These are phyloP conservation scores for Arctia plantaginis DNA, from an alignment of 2,888 invertebrate species.

Conservation along the genomic window DNA sequence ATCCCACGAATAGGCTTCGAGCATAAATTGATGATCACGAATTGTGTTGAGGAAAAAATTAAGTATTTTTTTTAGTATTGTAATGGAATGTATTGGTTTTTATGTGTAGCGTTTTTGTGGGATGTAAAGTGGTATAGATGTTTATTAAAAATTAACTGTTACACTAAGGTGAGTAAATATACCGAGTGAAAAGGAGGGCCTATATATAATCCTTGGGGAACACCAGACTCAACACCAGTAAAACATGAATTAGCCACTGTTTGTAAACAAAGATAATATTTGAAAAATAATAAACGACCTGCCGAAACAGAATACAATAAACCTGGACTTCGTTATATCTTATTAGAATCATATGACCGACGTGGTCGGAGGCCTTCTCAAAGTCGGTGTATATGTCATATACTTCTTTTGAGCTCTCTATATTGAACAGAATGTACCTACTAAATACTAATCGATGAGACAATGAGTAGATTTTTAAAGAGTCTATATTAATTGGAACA, in stretches of 20 bases:
- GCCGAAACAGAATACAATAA: neutral
- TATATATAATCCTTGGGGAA: neutral
- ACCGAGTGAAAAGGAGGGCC: neutral
- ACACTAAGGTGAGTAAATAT: neutral
- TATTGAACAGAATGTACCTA: neutral
- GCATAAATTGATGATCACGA: slow-evolving; percentile 1
- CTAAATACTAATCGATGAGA: neutral
- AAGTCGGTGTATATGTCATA: neutral
- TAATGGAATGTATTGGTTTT: neutral
- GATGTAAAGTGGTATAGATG: neutral
- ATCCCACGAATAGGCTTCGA: neutral
- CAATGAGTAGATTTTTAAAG: neutral
- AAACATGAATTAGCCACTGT: neutral
- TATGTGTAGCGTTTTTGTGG: neutral
- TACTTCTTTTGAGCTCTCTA: neutral
- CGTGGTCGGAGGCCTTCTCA: neutral
- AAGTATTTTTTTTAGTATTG: neutral
- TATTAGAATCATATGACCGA: neutral
- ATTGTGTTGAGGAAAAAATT: neutral
- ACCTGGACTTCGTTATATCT: neutral
- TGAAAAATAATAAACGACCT: neutral
- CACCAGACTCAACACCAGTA: neutral
- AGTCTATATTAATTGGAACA: neutral
- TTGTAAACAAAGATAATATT: neutral
- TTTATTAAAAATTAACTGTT: neutral